phyloP scores from a whole-genome alignment of 2,113 vertebrate genomes.

The Notiomystis cincta region DNA sequence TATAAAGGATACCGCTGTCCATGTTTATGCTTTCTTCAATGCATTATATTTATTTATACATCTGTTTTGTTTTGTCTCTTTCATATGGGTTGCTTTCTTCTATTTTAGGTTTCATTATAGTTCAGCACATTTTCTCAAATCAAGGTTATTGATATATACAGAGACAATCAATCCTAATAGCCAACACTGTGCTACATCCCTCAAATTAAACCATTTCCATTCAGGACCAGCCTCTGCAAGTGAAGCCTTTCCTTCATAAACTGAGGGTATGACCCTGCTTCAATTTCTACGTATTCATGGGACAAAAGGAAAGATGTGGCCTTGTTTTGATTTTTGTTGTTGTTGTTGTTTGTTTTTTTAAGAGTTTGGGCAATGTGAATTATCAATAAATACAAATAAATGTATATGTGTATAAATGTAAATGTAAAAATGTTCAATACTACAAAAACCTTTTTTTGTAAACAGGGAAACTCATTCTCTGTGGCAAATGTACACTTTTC shows the following conservation, averaged over 20 bases:
- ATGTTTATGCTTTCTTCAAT: neutral
- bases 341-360: neutral
- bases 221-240: neutral
- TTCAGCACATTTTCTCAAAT: neutral
- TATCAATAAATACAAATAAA: no score
- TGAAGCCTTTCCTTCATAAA: neutral
- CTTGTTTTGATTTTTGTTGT: neutral
- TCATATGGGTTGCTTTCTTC: neutral
- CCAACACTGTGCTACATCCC: neutral
- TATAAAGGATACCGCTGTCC: neutral
- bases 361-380: neutral
- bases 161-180: neutral
- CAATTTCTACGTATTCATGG: neutral
- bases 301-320: neutral
- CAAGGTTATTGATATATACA: neutral
- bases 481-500: neutral
- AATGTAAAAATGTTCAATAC: no score
- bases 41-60: neutral
- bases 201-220: neutral
- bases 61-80: neutral
- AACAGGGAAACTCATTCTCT: neutral
- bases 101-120: neutral
- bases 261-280: neutral
- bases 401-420: no score
- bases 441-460: neutral